A percentile compares a stretch with the other conserved stretches of the same genome.
Evolutionary conservation across 2,797 vertebrate species (phyloP).

Genomic region (Bucorvus abyssinicus): DNA sequence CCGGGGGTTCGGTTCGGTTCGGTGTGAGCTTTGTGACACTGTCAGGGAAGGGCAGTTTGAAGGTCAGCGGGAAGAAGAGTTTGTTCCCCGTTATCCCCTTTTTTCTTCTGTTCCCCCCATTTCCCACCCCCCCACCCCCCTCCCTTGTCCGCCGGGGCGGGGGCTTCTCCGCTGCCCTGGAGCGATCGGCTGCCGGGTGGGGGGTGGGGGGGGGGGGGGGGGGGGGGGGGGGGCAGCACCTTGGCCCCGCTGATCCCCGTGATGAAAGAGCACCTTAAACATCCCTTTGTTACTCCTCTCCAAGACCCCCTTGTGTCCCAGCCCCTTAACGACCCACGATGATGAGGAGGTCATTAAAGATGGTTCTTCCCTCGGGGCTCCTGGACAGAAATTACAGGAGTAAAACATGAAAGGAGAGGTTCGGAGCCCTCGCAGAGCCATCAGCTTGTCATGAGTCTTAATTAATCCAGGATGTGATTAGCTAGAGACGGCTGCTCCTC

Average conservation of each 20-base stretch:
- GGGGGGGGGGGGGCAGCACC: background rate
- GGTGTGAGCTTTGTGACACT: too few relatives aligned
- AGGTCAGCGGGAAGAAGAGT: too few relatives aligned
- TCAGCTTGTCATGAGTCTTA: background rate
- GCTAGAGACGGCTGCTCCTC: background rate
- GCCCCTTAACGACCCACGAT: background rate
- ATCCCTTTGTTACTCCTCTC: background rate
- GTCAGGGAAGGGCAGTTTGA: too few relatives aligned
- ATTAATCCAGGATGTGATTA: background rate
- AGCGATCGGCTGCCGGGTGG: too few relatives aligned
- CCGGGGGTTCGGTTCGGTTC: too few relatives aligned
- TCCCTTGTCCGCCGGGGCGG: too few relatives aligned
- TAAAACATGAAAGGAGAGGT: background rate
- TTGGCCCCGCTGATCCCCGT: background rate
- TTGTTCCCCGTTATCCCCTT: too few relatives aligned
- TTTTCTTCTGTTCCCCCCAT: too few relatives aligned
- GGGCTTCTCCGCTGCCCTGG: too few relatives aligned
- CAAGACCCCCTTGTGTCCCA: background rate
- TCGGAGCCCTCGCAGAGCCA: background rate
- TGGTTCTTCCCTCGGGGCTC: background rate
- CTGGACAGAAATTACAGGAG: background rate
- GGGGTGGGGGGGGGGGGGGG: too few relatives aligned
- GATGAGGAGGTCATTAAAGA: constrained; percentile 16
- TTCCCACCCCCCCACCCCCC: too few relatives aligned
- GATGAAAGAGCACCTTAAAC: background rate